Conservation (phyloP, 2,797 vertebrate species). For the Cephalopachus bancanus region DNA sequence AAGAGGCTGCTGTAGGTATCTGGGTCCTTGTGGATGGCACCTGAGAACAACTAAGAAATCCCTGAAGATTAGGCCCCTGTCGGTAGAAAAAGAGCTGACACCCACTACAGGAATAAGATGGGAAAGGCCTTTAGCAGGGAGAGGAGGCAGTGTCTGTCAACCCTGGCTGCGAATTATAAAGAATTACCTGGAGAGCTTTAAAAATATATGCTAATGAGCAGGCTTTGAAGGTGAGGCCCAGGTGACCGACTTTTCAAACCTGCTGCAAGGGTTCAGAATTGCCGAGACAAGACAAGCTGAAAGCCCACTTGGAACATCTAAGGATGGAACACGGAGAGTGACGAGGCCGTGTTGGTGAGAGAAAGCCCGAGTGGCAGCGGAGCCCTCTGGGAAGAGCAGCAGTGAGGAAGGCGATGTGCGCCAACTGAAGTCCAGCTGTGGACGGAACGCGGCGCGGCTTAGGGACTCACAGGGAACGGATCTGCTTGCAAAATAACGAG, state of each 20-base stretch:
- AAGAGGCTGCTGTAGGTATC: not conserved
- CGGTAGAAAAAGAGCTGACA: not conserved
- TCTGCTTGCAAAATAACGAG: conserved; percentile 58
- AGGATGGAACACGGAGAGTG: not conserved
- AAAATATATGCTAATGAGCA: conserved; percentile 3
- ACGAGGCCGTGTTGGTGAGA: not conserved
- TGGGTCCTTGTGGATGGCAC: conserved; percentile 4
- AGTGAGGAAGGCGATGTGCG: not conserved
- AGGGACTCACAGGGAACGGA: conserved; percentile 23
- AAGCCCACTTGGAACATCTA: not conserved
- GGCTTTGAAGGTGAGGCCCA: not conserved
- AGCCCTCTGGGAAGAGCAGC: not conserved
- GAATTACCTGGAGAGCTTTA: conserved; percentile 47
- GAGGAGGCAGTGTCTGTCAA: conserved; percentile 3
- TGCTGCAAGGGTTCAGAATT: conserved; percentile 39
- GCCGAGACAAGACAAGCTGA: conserved; percentile 27
- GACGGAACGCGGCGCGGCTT: not conserved
- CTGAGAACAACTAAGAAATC: conserved; percentile 49
- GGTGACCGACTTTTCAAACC: not conserved
- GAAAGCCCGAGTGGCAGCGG: not conserved
- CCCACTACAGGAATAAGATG: not conserved
- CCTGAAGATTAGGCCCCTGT: not conserved
- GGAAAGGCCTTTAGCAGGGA: not conserved
- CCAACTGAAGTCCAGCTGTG: conserved; percentile 33
- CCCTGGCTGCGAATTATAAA: not conserved